phyloP scores from a whole-genome alignment of 1,140 invertebrate genomes.

The Zaprionus capensis region DNA sequence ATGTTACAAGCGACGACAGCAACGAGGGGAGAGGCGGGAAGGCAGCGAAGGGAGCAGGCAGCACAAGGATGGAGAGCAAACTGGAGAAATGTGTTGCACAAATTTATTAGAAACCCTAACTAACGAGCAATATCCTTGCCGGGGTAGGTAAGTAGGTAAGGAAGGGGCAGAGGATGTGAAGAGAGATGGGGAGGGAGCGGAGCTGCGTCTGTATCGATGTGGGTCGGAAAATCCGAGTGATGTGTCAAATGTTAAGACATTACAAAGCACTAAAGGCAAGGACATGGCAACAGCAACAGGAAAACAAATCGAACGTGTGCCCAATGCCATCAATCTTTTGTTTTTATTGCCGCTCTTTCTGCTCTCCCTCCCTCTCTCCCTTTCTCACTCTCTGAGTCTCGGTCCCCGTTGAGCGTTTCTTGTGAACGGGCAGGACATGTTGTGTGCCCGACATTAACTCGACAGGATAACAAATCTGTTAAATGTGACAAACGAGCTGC shows the following conservation, averaged over 20 bases:
- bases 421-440: constrained; percentile 53
- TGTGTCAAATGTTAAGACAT: constrained; percentile 83
- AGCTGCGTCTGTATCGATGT: constrained; percentile 35
- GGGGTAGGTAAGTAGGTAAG: constrained; percentile 11
- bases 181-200: neutral
- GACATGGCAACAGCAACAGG: constrained; percentile 73
- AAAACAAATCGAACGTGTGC: constrained; percentile 83
- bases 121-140: constrained; percentile 79
- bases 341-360: constrained; percentile 70
- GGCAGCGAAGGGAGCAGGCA: constrained; percentile 10
- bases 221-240: constrained; percentile 68
- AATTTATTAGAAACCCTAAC: constrained; percentile 83
- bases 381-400: constrained; percentile 11
- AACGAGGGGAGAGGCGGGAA: constrained; percentile 15
- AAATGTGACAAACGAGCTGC: constrained; percentile 84
- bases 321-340: constrained; percentile 84
- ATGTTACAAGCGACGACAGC: constrained; percentile 80
- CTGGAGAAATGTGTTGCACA: constrained; percentile 78
- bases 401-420: constrained; percentile 67
- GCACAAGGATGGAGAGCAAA: neutral
- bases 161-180: neutral
- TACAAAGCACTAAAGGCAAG: constrained; percentile 81
- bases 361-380: neutral
- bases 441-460: constrained; percentile 83
- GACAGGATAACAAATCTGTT: constrained; percentile 84